Base-by-base conservation (phyloP, 2,797 vertebrate genomes). In the Bradypodion pumilum region DNA sequence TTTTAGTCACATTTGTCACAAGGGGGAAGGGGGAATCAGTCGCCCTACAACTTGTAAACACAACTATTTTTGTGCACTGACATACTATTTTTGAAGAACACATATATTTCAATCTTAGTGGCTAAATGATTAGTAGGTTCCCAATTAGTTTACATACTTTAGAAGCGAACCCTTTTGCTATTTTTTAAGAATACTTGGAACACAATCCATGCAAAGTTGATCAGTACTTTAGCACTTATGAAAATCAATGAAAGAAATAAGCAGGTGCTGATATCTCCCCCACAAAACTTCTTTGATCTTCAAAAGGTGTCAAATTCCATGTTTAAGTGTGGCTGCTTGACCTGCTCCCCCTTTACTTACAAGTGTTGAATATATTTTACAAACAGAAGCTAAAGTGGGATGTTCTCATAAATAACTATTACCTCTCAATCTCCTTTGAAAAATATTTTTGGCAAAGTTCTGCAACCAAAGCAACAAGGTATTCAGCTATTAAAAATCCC, bases 391-490 rank as follows among this genome's bases (percentile, higher is more conserved):
- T 65, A 74, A 5, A 0, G 62, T 80, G 19, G 75, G 65, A 74
- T 83, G 68, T 0, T 0, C 27, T 19, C 60, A 52, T 62, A 76
- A 60, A 85, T 62, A 69, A 75, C 42, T 72, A 65, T 68, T 46
- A 75, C 52, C 74, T 69, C 81, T 68, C 81, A 75, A 15, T 59
- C 68, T 8, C 62, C 32, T 75, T 0, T 25, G 75, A n/a, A n/a
- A 74, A 46, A 42, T 56, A 21, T 40, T n/a, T 49, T 86, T 91
- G 90, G 85, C 86, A 86, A 87, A 91, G 74, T 0, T 29, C 68
- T 74, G 27, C 74, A 85, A 35, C 10, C 44, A 72, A 44, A 74
- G 85, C 73, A 60, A 66, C 1, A 1, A 80, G 27, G 44, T 81
- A 65, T 0, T 5, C 37, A 23, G 29, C 56, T 81, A 74, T 52